phyloP scores from a whole-genome alignment of 2,113 vertebrate genomes.

The Nothoprocta pentlandii region DNA sequence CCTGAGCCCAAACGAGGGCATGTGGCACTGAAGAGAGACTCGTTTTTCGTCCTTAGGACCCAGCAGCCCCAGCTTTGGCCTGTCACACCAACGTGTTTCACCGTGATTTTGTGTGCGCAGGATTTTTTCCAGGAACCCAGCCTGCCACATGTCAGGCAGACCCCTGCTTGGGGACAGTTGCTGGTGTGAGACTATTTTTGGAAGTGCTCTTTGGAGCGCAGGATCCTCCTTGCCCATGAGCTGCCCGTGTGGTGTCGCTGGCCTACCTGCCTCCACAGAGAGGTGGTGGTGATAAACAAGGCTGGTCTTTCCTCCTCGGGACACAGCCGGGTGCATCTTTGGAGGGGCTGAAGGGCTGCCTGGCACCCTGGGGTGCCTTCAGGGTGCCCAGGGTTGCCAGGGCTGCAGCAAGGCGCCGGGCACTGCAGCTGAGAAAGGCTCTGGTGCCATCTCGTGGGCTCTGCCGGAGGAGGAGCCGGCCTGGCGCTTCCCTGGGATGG shows the following conservation, averaged over 20 bases:
- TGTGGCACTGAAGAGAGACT: not conserved
- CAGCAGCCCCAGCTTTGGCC: not conserved
- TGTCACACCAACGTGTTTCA: rapidly evolving
- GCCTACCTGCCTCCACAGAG: not conserved
- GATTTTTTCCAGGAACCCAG: not conserved
- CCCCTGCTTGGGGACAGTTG: not conserved
- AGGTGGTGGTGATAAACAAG: not conserved
- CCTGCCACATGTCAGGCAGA: not conserved
- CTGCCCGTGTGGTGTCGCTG: not conserved
- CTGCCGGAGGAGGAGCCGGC: too few species aligned
- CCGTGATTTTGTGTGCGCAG: not conserved
- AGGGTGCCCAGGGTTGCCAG: not conserved
- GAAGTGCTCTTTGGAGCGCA: not conserved
- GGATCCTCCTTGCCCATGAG: not conserved
- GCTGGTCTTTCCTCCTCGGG: not conserved
- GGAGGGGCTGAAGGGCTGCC: not conserved
- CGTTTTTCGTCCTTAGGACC: not conserved
- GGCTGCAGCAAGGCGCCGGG: too few species aligned
- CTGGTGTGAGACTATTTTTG: not conserved
- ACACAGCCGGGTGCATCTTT: rapidly evolving
- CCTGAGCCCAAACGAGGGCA: constrained; percentile 24
- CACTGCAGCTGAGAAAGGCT: not conserved
- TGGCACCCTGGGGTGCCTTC: not conserved
- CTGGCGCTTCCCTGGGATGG: not conserved
- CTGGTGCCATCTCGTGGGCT: constrained; percentile 65